Evolutionary conservation across 2,113 vertebrate species (phyloP), one percentile per base, ranked within the genome.

Genomic region (Amphiprion ocellaris): DNA sequence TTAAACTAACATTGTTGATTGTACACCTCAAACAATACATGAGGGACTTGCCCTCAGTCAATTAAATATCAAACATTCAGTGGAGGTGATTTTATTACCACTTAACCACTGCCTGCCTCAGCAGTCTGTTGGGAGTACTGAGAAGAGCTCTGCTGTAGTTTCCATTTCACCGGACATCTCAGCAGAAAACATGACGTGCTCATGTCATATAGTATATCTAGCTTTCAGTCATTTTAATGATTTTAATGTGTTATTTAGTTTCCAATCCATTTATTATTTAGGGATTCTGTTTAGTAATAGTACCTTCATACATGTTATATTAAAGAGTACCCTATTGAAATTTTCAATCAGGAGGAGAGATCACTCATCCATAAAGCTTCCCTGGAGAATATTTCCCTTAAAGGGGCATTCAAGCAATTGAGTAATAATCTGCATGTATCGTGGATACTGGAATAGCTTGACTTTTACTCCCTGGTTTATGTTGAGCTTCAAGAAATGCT

Each of bases 351-450:
- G 10, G 26, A 10, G 30, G 30, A 37, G 7, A 37, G 8, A 9
- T 37, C 33, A 37, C 9, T 37, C 33, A 37, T 37, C 33, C 5
- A 16, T 46, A 28, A 14, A 33, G 24, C 28, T 17, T 16, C 28
- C 30, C 10, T 46, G 24, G 19, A 21, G 15, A 66, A 21, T 59
- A 37, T 28, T 8, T 59, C 5, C 1, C 23, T 47, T 68, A 49
- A 74, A 81, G 17, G 19, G 21, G 21, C n/a, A 68, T 54, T 47
- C n/a, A 14, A 60, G 10, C 16, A 80, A 47, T 61, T 74, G 8
- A 37, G 33, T 37, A 23, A 26, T 47, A 59, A 33, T 55, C 44
- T 60, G 17, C 3, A 12, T 28, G 46, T 60, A 24, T 33, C 50
- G 9, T 11, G n/a, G 33, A 55, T 0, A 30, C 12, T 16, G 55